Evolutionary conservation across 2,113 vertebrate genomes (phyloP), one percentile per base, ranked within the genome.

Genomic region (Elephas maximus): DNA sequence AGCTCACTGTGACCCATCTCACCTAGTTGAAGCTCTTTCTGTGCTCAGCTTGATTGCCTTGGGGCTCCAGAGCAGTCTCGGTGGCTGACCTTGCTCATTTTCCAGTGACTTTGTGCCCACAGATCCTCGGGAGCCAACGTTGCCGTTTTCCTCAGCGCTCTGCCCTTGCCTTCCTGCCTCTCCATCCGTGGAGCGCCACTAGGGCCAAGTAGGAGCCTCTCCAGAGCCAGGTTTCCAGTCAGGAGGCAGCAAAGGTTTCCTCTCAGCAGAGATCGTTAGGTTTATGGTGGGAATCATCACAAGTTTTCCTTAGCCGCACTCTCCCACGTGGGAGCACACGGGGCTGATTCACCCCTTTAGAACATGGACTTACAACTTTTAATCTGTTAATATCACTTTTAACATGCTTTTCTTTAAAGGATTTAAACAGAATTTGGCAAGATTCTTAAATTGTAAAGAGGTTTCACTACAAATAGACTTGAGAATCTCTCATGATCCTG

Each of bases 401-500:
- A 79, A 74, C 76, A 85, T 57, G 62, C 1, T 48, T 60, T 45
- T 1, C 44, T 57, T 57, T 15, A 57, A 9, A 65, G n/a, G 87
- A 28, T 15, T 41, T 71, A 77, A 18, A 88, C 44, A 45, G 79
- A 78, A 53, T 90, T 71, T 71, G 63, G 10, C 44, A 73, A 90
- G 15, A 80, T 79, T 90, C 51, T 93, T 90, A 77, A 88, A 74
- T 80, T 83, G 24, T 62, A 41, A 79, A 86, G 85, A 83, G 8
- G n/a, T 44, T 82, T 88, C n/a, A 78, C 57, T 82, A 0, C 78
- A 87, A 63, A 57, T 62, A 81, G 53, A 28, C 15, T 57, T 62
- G 6, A 26, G 51, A 37, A 62, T 93, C 48, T 80, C 80, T 93
- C 21, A 62, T 0, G 65, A 23, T 20, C 28, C 37, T 44, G 10